Percentiles rank a stretch among this genome's conserved stretches.
phyloP scores from a whole-genome alignment of 2,113 vertebrate species.

The Rousettus leschenaultii region DNA sequence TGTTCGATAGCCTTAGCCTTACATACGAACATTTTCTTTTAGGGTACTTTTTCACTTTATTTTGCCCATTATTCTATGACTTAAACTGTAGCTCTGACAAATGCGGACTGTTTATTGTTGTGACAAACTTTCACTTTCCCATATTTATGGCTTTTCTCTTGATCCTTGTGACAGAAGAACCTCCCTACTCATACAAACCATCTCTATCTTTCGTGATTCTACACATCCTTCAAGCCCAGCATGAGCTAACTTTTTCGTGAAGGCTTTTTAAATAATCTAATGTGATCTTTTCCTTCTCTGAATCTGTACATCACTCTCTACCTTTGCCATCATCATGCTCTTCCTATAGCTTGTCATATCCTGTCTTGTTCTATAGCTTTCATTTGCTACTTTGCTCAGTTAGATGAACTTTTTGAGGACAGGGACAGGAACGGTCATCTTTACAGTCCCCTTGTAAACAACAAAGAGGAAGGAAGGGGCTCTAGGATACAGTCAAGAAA shows the following conservation, averaged over 20 bases:
- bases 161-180: background rate
- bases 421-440: background rate
- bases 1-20: background rate
- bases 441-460: background rate
- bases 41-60: background rate
- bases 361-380: background rate
- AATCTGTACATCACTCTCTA: background rate
- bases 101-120: background rate
- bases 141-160: background rate
- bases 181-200: background rate
- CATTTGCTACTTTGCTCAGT: background rate
- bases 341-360: background rate
- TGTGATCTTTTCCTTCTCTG: background rate
- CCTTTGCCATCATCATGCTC: fast-evolving
- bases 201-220: background rate
- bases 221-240: background rate
- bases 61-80: background rate
- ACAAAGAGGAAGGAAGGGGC: background rate
- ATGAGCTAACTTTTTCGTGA: background rate
- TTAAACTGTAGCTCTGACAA: background rate
- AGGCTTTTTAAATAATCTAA: background rate
- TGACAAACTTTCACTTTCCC: background rate
- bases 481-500: background rate
- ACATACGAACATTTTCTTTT: background rate
- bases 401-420: background rate